A percentile compares a stretch with the other conserved stretches of the same genome.
Conservation (phyloP, 1,140 invertebrate species). For the Coptotermes formosanus region DNA sequence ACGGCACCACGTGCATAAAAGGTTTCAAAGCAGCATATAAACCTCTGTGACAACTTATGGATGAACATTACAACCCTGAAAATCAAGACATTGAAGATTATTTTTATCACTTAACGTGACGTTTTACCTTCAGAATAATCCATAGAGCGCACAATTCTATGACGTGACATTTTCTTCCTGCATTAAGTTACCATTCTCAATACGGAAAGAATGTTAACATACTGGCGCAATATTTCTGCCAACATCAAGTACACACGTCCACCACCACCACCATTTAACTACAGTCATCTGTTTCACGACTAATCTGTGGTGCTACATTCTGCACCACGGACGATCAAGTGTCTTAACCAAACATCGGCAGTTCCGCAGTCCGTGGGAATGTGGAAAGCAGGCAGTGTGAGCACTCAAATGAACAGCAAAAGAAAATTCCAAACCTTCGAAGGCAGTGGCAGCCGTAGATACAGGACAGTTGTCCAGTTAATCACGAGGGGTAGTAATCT, state of each 20-base stretch:
- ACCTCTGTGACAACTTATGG: not conserved
- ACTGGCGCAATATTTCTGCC: not conserved
- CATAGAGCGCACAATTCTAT: slow-evolving; percentile 72
- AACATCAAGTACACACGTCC: not conserved
- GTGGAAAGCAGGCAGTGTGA: no score
- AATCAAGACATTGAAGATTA: not conserved
- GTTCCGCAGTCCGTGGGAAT: no score
- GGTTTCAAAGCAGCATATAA: not conserved
- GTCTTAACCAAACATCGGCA: no score
- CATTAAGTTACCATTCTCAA: slow-evolving; percentile 24
- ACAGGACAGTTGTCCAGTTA: no score
- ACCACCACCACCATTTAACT: no score
- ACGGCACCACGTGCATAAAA: not conserved
- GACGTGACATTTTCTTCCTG: slow-evolving; percentile 66
- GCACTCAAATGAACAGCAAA: no score
- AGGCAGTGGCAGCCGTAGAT: no score
- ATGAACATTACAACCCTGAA: not conserved
- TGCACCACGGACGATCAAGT: no score
- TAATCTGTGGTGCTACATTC: no score
- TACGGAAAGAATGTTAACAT: not conserved
- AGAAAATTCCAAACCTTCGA: no score
- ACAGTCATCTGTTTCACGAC: no score
- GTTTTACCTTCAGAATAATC: slow-evolving; percentile 66
- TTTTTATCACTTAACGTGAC: slow-evolving; percentile 26
- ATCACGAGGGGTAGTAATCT: no score